Conservation (phyloP, 2,113 vertebrate species). For the Cynopterus brachyotis region DNA sequence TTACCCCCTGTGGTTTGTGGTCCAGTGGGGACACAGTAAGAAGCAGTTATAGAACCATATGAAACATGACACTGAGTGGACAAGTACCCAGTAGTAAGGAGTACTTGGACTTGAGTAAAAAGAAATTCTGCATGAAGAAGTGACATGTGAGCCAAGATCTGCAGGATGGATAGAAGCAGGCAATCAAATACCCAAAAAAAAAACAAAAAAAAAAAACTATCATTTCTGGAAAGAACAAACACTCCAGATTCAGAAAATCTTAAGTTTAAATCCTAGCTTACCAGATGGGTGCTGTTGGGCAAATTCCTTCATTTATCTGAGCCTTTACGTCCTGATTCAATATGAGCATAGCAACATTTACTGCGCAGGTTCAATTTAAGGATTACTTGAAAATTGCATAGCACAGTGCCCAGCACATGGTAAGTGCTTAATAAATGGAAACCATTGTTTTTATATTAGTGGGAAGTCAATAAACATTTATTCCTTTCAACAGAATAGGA, state of each 20-base stretch:
- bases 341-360: neutral
- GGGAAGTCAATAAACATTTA: neutral
- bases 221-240: neutral
- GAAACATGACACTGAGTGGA: neutral
- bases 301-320: neutral
- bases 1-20: neutral
- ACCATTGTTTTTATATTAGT: neutral
- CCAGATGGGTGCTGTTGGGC: neutral
- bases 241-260: neutral
- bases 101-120: neutral
- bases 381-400: neutral
- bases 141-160: neutral
- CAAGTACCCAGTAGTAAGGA: neutral
- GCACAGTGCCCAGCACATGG: neutral
- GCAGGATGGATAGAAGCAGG: neutral
- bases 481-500: neutral
- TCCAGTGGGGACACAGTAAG: neutral
- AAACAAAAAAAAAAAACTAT: neutral
- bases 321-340: neutral
- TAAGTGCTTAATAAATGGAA: neutral
- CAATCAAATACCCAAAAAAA: neutral
- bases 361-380: neutral
- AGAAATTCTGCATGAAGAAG: neutral
- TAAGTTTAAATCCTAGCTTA: neutral
- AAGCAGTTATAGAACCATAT: rapidly evolving